Evolutionary conservation across 2,797 vertebrate genomes (phyloP).

Genomic region (Neolamprologus multifasciatus): DNA sequence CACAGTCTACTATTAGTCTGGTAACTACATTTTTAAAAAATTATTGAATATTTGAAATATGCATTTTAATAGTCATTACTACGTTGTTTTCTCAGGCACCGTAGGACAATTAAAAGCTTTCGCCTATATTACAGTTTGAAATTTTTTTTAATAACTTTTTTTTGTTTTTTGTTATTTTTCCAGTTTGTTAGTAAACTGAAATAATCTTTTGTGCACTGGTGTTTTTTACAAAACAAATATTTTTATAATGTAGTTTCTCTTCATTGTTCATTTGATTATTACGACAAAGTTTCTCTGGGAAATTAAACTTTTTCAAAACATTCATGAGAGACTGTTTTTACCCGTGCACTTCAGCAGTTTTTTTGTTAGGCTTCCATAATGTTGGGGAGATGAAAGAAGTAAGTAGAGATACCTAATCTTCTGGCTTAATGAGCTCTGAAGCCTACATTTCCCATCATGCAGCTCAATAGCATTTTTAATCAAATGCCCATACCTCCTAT

Average conservation of each 20-base stretch:
- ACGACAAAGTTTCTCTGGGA: background rate
- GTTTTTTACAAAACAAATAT: background rate
- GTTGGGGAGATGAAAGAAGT: background rate
- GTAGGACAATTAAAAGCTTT: background rate
- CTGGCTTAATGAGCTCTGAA: background rate
- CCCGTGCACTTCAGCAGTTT: background rate
- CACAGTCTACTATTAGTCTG: too few relatives aligned
- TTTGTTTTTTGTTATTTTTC: background rate
- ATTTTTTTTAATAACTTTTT: background rate
- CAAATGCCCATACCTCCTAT: background rate
- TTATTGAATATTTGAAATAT: background rate
- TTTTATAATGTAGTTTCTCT: background rate
- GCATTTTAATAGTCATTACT: rapidly evolving
- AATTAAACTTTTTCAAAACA: background rate
- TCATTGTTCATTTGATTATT: background rate
- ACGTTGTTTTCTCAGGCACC: background rate
- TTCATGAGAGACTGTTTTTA: background rate
- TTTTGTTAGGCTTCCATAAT: background rate
- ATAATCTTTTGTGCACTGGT: background rate
- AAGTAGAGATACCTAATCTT: background rate
- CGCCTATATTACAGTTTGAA: rapidly evolving
- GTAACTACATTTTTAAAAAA: background rate
- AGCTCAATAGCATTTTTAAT: background rate
- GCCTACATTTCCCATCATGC: background rate
- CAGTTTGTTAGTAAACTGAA: background rate